Base-by-base conservation (phyloP, 2,797 vertebrate species). In the Hypotaenidia philippensis region DNA sequence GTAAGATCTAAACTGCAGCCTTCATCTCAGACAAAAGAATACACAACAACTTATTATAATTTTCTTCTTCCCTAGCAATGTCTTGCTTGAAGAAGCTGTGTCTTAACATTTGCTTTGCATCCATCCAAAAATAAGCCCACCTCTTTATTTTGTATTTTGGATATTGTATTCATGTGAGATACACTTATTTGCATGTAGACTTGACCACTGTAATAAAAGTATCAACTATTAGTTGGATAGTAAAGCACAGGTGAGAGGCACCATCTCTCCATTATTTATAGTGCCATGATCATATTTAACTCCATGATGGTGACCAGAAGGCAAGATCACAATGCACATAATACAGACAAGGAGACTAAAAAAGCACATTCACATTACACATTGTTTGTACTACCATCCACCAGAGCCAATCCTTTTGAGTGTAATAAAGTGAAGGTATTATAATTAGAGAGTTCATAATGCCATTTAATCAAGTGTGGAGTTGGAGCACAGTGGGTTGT, bases 391-490 rank as follows among this genome's bases (percentile, higher is more conserved):
- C 41, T 41, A 85, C 49, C 69, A 88, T 65, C 55, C 74, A 86
- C 77, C 80, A 90, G 50, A 87, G 80, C 63, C 65, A 90, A 93
- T 15, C 77, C 72, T 88, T 83, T 88, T 0, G 1, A 88, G 83
- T 3, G 1, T 22, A 90, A 79, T 65, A 95, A 96, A 83, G 55
- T 76, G 70, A 91, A 93, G 77, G 77, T 95, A 83, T 88, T 91
- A 65, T 66, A 96, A 94, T 94, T 91, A 88, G 76, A 78, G 82
- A 87, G 79, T 83, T 95, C 85, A 83, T 95, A 91, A 84, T 82
- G 74, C 72, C 83, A 55, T 90, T 94, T 93, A 94, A 94, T 94
- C 85, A 83, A 95, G 85, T 78, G 83, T 41, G 55, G 89, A 91
- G 72, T 90, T 91, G 63, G 32, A 83, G 90, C 82, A 91, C 87